Conservation (phyloP, 2,113 vertebrate genomes). For the Mesitornis unicolor region DNA sequence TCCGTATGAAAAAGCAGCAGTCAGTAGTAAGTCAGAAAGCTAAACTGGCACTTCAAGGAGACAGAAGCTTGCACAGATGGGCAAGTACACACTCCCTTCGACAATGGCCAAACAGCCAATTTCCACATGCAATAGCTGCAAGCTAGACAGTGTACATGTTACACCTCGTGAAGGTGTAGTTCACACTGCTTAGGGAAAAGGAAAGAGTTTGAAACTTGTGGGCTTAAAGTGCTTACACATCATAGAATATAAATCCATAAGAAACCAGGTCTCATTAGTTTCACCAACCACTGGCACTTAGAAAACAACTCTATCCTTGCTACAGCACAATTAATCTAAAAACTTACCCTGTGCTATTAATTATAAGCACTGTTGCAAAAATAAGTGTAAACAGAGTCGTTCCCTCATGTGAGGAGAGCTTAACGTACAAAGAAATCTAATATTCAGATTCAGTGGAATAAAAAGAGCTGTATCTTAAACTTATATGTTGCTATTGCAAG, state of each 20-base stretch:
- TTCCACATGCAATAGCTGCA: rapidly evolving
- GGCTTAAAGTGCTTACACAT: not conserved
- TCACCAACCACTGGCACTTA: not conserved
- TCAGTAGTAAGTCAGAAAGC: not conserved
- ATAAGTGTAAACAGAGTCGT: not conserved
- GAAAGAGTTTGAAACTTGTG: not conserved
- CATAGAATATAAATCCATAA: not conserved
- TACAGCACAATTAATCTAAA: not conserved
- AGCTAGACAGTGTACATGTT: no score
- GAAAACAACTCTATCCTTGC: not conserved
- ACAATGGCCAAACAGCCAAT: not conserved
- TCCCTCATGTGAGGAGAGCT: not conserved
- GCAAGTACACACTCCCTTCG: not conserved
- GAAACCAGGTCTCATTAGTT: not conserved
- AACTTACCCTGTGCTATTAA: not conserved
- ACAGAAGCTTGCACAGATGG: not conserved
- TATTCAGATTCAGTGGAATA: not conserved
- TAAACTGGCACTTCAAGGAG: not conserved
- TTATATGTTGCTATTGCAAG: not conserved
- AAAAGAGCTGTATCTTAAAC: not conserved
- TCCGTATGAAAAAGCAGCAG: not conserved
- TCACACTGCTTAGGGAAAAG: not conserved
- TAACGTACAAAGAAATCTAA: not conserved
- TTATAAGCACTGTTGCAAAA: not conserved
- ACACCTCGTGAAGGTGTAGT: rapidly evolving